Base-by-base conservation (phyloP, 2,113 vertebrate species). In the Cercopithecus mona region DNA sequence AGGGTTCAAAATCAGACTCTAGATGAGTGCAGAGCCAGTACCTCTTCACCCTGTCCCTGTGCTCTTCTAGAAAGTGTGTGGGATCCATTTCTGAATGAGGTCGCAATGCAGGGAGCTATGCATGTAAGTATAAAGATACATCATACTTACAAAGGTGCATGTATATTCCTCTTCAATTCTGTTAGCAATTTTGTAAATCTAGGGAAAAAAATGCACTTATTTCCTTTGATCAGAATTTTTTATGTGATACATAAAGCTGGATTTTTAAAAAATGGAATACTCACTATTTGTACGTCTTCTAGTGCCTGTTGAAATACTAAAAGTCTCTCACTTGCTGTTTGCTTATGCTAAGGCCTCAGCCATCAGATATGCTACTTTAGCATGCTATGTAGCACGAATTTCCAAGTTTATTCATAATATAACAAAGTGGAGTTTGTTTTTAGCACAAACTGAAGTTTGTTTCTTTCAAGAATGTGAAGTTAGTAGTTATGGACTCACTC, bases 361-460 rank as follows among this genome's bases (percentile, higher is more conserved):
- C 97, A 97, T 93, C 85, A 98, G 97, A 98, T 97, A 98, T 48
- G 88, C 94, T 98, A 94, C 97, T 94, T 38, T 83, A 95, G 97
- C 95, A 81, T 64, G 92, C 97, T 97, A 80, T 91, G 84, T 97
- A 96, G 98, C 91, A 90, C 55, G 94, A 98, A 97, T 95, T 97
- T 96, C 79, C 90, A 93, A 96, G 97, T 97, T 98, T 97, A 89
- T 98, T 98, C 93, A 95, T 93, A 93, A 89, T 88, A 88, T 96
- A 98, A 97, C 95, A 97, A 98, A 98, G 97, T 87, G 30, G 92
- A 98, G 83, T 98, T 98, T 98, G 89, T 98, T 97, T 98, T 96
- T 98, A 98, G 83, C 84, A 98, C 89, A 98, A 97, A 98, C 96
- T 55, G 52, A 97, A 97, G 97, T 98, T 98, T 98, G 98, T 98